Evolutionary conservation across 2,113 vertebrate genomes (phyloP), one percentile per base, ranked within the genome.

Genomic region (Pseudorasbora parva): DNA sequence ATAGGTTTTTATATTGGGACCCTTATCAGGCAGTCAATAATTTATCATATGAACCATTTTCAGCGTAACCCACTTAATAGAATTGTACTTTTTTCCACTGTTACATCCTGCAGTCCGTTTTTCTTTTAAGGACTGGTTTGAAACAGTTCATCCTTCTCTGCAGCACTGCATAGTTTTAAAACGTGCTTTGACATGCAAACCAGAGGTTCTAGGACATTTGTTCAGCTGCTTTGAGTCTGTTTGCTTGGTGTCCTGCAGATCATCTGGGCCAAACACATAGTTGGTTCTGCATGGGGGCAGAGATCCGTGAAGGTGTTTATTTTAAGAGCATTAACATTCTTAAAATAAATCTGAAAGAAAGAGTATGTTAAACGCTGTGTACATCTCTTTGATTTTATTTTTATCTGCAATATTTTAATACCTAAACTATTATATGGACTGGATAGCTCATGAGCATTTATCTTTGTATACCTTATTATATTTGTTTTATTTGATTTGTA

Each of bases 261-360:
- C 30, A 56, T 64, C 51, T 71, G 17, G 74, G 23, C 43, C 27
- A 73, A 80, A 73, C 76, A 51, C 54, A 78, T 47, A 51, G 25
- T 54, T 73, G 72, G 1, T 83, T 6, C 76, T 84, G 66, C 51
- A 79, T 27, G 83, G 0, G 51, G 82, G 81, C 5, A 60, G 30
- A 37, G 82, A 78, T 0, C 49, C 73, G 86, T 0, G 25, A 59
- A 88, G 77, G 33, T 86, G 82, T 85, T 43, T 37, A 49, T 57
- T 9, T 0, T 66, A 76, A n/a, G 10, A 81, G 12, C 54, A 57
- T 57, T 54, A 33, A 1, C 45, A 83, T 15, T 54, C n/a, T 0
- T 78, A 56, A 15, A 3, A 45, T 33, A 12, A 4, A 41, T 37
- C 74, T 57, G 84, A 88, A 89, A 89, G 68, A 89, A 90, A 45